A percentile compares a stretch with the other conserved stretches of the same genome.
Evolutionary conservation across 1,140 invertebrate species (phyloP).

Genomic region (Hyposmocoma kahamanoa): DNA sequence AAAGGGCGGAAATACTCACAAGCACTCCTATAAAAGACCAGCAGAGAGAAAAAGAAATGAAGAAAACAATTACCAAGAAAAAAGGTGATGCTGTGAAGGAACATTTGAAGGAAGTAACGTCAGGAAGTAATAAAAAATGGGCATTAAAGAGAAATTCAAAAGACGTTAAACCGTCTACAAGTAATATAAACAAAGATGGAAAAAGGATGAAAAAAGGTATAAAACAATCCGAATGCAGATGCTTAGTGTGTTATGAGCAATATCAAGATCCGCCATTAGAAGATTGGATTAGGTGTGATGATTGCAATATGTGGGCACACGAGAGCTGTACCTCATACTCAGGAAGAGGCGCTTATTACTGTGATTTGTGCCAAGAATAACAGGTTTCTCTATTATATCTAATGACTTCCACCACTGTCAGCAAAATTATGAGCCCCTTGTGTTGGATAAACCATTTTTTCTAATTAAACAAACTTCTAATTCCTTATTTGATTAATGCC

Average conservation of each 20-base stretch:
- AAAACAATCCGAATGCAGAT: no score
- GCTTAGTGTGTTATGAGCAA: not conserved
- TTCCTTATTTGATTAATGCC: not conserved
- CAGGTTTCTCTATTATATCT: not conserved
- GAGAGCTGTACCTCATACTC: not conserved
- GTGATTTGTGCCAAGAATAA: slow-evolving; percentile 2
- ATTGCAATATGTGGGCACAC: not conserved
- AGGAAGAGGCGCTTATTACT: not conserved
- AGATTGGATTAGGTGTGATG: not conserved
- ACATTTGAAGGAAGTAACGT: not conserved
- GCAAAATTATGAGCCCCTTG: no score
- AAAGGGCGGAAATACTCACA: not conserved
- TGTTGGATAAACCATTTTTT: no score
- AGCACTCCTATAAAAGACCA: slow-evolving; percentile 1
- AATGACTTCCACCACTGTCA: no score
- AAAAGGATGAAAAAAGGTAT: not conserved
- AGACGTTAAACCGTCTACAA: not conserved
- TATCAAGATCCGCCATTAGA: not conserved
- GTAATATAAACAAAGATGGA: not conserved
- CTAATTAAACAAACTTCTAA: not conserved
- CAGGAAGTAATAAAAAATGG: not conserved
- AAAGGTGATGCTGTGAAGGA: not conserved
- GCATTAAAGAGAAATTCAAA: not conserved
- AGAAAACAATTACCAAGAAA: not conserved
- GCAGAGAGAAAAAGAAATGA: not conserved